Conservation (phyloP, 2,888 invertebrate species). For the Kuschelorhynchus macadamiae region DNA sequence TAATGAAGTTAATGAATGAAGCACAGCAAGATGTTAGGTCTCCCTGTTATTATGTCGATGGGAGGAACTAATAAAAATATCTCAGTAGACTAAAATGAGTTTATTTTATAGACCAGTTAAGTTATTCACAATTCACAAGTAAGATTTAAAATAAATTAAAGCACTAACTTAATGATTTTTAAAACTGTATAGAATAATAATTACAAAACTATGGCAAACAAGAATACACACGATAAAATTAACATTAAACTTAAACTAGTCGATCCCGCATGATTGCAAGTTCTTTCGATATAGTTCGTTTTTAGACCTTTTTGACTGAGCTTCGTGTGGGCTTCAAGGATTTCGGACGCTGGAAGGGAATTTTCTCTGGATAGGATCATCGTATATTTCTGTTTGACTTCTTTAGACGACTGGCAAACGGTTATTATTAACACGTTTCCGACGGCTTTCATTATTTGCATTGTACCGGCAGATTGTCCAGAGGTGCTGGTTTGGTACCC, state of each 20-base stretch:
- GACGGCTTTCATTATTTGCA: constrained; percentile 85
- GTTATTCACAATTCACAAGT: no score
- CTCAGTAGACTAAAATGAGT: no score
- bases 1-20: no score
- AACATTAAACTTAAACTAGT: not conserved
- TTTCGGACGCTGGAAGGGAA: constrained; percentile 67
- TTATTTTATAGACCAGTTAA: no score
- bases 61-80: no score
- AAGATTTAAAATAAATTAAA: no score
- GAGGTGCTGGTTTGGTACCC: constrained; percentile 19
- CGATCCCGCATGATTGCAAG: constrained; percentile 68
- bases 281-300: constrained; percentile 76
- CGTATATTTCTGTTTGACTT: constrained; percentile 74
- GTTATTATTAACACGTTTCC: constrained; percentile 83
- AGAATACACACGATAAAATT: no score
- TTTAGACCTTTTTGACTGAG: constrained; percentile 77
- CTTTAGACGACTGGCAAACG: constrained; percentile 79
- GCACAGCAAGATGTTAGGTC: no score
- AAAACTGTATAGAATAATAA: no score
- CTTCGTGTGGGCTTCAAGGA: constrained; percentile 74
- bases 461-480: constrained; percentile 70
- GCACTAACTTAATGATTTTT: no score
- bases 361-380: constrained; percentile 77
- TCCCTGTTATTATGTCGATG: no score
- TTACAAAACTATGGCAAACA: no score